Evolutionary conservation across 2,113 vertebrate species (phyloP).

Genomic region (Trichomycterus rosablanca): DNA sequence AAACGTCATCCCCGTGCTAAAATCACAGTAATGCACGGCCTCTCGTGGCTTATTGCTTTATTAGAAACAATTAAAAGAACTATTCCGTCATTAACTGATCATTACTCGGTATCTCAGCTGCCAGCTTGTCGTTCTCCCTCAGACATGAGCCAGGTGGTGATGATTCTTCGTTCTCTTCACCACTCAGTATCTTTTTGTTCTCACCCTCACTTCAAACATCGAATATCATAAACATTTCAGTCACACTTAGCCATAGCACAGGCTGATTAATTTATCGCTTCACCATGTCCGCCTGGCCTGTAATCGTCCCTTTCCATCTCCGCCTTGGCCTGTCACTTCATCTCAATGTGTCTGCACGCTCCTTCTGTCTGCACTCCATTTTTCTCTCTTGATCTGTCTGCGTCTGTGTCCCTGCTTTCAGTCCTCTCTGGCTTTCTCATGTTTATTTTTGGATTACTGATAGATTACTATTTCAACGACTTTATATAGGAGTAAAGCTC

Average conservation of each 20-base stretch:
- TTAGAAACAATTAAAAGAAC: no score
- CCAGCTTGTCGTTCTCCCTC: neutral
- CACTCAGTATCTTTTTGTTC: neutral
- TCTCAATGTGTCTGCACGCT: constrained; percentile 36
- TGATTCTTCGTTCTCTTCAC: neutral
- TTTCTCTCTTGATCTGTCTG: constrained; percentile 21
- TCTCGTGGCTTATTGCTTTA: no score
- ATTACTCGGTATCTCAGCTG: constrained; percentile 13
- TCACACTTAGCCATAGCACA: constrained; percentile 50
- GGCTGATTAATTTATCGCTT: constrained; percentile 57
- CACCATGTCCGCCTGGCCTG: constrained; percentile 42
- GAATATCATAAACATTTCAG: constrained; percentile 60
- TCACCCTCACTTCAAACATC: constrained; percentile 23
- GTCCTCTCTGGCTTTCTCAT: neutral
- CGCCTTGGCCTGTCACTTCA: constrained; percentile 44
- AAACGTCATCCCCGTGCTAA: no score
- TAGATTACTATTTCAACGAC: no score
- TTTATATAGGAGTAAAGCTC: no score
- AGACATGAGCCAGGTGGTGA: neutral
- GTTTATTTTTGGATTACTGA: no score
- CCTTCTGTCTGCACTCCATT: constrained; percentile 23
- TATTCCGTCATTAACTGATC: no score
- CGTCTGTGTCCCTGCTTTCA: neutral
- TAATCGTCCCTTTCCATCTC: constrained; percentile 53
- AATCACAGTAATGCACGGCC: no score